Base-by-base conservation (phyloP, 2,888 invertebrate species). In the Argyra leucocephala region DNA sequence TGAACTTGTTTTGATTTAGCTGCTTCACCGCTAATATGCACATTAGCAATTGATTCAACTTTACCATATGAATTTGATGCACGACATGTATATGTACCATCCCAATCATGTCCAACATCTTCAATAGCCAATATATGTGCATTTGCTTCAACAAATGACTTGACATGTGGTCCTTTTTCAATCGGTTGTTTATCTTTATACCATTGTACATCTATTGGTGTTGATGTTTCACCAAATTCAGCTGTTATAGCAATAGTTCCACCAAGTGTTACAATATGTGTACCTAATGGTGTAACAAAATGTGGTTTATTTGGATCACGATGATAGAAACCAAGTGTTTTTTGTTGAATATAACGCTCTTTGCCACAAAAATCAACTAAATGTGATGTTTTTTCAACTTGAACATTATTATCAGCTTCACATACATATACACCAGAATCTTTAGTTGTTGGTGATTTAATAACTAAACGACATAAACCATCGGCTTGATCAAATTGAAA, bases 181-280 rank as follows among this genome's bases (percentile, higher is more conserved):
- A 85, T 83, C 0, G 84, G 82, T 62, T 83, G 80, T 7, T 85
- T 85, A 73, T 86, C 86, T 69, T 86, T 83, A 63, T 88, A 82
- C 93, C 93, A 92, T 70, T 87, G 86, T 0, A 92, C 88, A 70
- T 88, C 88, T 10, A 88, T 87, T 18, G 87, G 86, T 22, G 81
- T 81, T 73, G 88, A 89, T 75, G 85, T 86, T 48, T 90, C 86
- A 71, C 75, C 74, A 68, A 79, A 79, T 77, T 91, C 88, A 1
- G 91, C 90, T 76, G 91, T 90, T 22, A 93, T 83, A 3, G 91
- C 91, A 67, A 91, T 87, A 0, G 90, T 89, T 57, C 91, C 91
- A 0, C 91, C 91, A 66, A 83, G 81, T 4, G 88, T 85, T 0
- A 91, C 90, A 65, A 85, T 84, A 73, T 88, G 86, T 74, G 91